Evolutionary conservation across 2,113 vertebrate species (phyloP).

Genomic region (Anolis carolinensis): DNA sequence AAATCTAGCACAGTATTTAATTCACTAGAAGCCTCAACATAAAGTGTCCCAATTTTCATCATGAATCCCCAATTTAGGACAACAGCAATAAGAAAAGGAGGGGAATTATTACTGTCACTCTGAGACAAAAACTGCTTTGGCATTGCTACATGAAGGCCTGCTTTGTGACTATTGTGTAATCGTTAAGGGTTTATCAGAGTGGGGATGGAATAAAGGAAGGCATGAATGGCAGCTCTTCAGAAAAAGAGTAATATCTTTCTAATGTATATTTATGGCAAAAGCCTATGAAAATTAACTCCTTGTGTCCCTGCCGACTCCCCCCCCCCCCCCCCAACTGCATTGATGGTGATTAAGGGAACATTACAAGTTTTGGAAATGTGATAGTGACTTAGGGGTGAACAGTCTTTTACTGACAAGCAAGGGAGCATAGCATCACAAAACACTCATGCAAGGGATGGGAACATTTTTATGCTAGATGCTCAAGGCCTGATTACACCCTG

Average conservation of each 20-base stretch:
- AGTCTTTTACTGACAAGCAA: neutral
- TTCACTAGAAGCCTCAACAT: neutral
- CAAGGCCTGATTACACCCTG: neutral
- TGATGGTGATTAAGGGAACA: conserved; percentile 25
- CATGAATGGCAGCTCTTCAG: neutral
- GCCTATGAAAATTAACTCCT: too few species aligned
- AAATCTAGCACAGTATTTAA: neutral
- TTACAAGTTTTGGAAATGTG: neutral
- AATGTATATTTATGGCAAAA: neutral
- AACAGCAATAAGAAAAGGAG: neutral
- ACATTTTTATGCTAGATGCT: neutral
- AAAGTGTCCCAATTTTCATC: neutral
- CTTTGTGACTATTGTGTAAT: neutral
- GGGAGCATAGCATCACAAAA: neutral
- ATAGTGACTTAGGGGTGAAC: neutral
- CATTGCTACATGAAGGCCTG: neutral
- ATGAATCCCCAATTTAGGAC: neutral
- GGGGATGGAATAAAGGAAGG: neutral
- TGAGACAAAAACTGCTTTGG: neutral
- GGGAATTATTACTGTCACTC: neutral
- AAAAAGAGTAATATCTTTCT: conserved; percentile 9
- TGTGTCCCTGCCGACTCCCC: too few species aligned
- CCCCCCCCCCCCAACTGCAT: neutral
- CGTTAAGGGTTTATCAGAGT: neutral
- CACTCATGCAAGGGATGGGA: neutral